Base-by-base conservation (phyloP, 2,888 invertebrate genomes). In the Tupiocoris notatus region DNA sequence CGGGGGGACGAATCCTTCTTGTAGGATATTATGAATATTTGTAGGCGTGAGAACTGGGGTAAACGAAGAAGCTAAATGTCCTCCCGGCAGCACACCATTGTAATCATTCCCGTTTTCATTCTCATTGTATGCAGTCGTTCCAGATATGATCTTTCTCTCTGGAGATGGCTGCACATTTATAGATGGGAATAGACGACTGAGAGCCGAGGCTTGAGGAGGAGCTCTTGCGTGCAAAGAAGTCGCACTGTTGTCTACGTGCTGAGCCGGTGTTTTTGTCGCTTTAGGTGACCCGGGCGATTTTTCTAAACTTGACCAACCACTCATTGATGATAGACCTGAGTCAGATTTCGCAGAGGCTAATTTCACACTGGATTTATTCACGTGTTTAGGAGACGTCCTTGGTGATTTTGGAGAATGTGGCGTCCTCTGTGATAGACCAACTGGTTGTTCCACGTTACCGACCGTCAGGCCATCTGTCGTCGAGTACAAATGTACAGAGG, bases 241-340 rank as follows among this genome's bases (percentile, higher is more conserved):
- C 1, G 54, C 22, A 39, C 63, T 61, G 18, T 23, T 63, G 18
- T 73, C 66, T 16, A 39, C 20, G 23, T 66, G 73, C 18, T 63
- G 68, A 7, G 68, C 23, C 6, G 73, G 75, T 21, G 77, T 83
- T 83, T 82, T 84, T 6, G 78, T 78, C 18, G 62, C 75, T 83
- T 91, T 91, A 0, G 93, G 92, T 0, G 92, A 93, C 23, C 91
- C 91, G 1, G 93, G 93, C 39, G 93, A 93, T 85, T 93, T 93
- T 83, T 94, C 93, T 81, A 93, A 85, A 82, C 92, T 92, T 12
- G 92, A 92, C 89, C 93, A 92, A 2, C 93, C 93, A 82, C 92
- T 93, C 90, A 94, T 91, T 3, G 94, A 94, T 0, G 93, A 93
- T 68, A 94, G 85, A 0, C 94, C 94, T 0, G 94, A 94, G 83